phyloP scores from a whole-genome alignment of 2,888 invertebrate species.

The Epinotia brunnichana region DNA sequence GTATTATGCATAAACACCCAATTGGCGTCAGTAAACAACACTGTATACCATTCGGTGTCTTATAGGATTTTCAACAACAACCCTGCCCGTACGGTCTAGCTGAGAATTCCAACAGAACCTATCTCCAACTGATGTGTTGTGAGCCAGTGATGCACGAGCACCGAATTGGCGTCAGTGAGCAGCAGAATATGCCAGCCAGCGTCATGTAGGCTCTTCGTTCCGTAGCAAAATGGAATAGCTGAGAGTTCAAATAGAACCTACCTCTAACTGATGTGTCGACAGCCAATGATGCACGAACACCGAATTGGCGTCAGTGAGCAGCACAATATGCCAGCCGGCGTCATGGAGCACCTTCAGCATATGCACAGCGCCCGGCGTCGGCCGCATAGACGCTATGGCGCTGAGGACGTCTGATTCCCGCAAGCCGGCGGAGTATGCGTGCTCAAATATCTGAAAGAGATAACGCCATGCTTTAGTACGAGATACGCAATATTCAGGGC shows the following conservation, averaged over 20 bases:
- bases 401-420: slow-evolving; percentile 66
- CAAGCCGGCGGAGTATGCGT: slow-evolving; percentile 73
- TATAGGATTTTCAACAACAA: too few relatives aligned
- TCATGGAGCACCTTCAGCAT: slow-evolving; percentile 63
- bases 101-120: too few relatives aligned
- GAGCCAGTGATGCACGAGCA: too few relatives aligned
- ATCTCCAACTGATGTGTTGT: too few relatives aligned
- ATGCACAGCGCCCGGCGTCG: background rate
- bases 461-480: too few relatives aligned
- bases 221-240: background rate
- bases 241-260: slow-evolving; percentile 44
- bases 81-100: too few relatives aligned
- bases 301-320: slow-evolving; percentile 73
- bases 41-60: too few relatives aligned
- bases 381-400: slow-evolving; percentile 69
- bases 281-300: slow-evolving; percentile 77
- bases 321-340: slow-evolving; percentile 67
- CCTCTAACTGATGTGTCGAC: slow-evolving; percentile 65
- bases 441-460: slow-evolving; percentile 69
- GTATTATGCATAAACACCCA: too few relatives aligned
- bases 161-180: too few relatives aligned
- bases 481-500: background rate
- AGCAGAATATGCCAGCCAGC: too few relatives aligned
- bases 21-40: too few relatives aligned
- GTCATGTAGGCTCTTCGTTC: background rate